Percentiles rank a stretch among this genome's conserved stretches.
phyloP scores from a whole-genome alignment of 1,140 invertebrate species.

The Anoplolepis gracilipes region DNA sequence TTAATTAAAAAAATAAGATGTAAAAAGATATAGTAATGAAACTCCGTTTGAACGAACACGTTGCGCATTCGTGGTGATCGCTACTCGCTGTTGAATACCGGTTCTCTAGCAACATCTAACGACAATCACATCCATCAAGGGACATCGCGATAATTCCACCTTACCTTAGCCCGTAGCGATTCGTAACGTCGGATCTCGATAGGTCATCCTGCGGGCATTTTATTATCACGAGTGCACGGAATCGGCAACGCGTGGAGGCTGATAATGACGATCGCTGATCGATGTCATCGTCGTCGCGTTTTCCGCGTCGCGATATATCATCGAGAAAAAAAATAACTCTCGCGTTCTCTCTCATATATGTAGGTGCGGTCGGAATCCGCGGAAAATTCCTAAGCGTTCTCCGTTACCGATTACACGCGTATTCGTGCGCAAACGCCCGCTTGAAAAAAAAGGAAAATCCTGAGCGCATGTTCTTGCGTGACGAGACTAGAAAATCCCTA shows the following conservation, averaged over 20 bases:
- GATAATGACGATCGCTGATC: constrained; percentile 34
- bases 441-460: constrained; percentile 68
- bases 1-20: neutral
- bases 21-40: neutral
- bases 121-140: constrained; percentile 85
- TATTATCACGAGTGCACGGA: constrained; percentile 67
- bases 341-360: constrained; percentile 53
- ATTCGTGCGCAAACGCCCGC: constrained; percentile 33
- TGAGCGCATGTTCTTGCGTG: constrained; percentile 69
- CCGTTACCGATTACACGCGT: constrained; percentile 64
- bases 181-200: constrained; percentile 73
- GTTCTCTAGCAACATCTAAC: constrained; percentile 82
- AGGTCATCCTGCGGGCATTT: constrained; percentile 76
- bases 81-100: constrained; percentile 77
- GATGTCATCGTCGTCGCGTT: constrained; percentile 1
- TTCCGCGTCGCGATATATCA: constrained; percentile 39
- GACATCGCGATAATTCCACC: constrained; percentile 83
- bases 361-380: constrained; percentile 66
- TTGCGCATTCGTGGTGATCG: constrained; percentile 64
- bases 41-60: constrained; percentile 18
- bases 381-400: constrained; percentile 77
- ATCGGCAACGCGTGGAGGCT: constrained; percentile 12
- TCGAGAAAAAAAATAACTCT: constrained; percentile 62
- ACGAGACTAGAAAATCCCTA: constrained; percentile 63
- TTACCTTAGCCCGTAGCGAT: constrained; percentile 65